Percentiles rank a stretch among this genome's conserved stretches.
Evolutionary conservation across 2,113 vertebrate species (phyloP).

Genomic region (Hystrix cristata): DNA sequence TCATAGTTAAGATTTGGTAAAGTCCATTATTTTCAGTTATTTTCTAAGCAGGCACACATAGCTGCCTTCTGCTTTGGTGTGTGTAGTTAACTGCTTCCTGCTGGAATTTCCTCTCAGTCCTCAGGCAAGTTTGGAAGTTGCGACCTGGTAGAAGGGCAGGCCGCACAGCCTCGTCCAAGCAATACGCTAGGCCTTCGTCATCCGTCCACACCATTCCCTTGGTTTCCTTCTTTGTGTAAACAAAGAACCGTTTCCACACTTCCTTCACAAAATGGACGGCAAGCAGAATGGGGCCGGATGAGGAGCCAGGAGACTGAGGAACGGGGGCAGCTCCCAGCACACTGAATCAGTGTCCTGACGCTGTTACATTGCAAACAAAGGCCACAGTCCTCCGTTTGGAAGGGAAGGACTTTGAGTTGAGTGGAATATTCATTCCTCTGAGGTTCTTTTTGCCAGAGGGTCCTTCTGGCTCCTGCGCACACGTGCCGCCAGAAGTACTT

Average conservation of each 20-base stretch:
- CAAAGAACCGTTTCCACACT: constrained; percentile 64
- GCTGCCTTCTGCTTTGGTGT: neutral
- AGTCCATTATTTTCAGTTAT: constrained; percentile 25
- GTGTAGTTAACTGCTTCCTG: neutral
- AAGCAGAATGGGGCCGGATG: neutral
- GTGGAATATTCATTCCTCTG: neutral
- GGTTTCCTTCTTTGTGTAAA: constrained; percentile 63
- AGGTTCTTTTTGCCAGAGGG: neutral
- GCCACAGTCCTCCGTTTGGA: neutral
- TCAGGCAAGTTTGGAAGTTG: constrained; percentile 53
- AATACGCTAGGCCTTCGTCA: neutral
- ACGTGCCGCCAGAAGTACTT: neutral
- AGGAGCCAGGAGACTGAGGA: neutral
- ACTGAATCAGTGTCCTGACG: neutral
- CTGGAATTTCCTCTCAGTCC: constrained; percentile 6
- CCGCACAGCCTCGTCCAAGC: constrained; percentile 21
- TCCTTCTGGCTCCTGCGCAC: neutral
- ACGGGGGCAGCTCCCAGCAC: neutral
- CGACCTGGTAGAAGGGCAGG: constrained; percentile 13
- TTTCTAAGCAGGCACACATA: constrained; percentile 10
- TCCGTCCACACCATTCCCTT: constrained; percentile 3
- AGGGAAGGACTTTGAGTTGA: neutral
- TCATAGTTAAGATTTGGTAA: neutral
- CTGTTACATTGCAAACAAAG: neutral
- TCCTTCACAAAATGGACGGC: constrained; percentile 61